Base-by-base conservation (phyloP, 2,113 vertebrate genomes). In the Hassar affinis region DNA sequence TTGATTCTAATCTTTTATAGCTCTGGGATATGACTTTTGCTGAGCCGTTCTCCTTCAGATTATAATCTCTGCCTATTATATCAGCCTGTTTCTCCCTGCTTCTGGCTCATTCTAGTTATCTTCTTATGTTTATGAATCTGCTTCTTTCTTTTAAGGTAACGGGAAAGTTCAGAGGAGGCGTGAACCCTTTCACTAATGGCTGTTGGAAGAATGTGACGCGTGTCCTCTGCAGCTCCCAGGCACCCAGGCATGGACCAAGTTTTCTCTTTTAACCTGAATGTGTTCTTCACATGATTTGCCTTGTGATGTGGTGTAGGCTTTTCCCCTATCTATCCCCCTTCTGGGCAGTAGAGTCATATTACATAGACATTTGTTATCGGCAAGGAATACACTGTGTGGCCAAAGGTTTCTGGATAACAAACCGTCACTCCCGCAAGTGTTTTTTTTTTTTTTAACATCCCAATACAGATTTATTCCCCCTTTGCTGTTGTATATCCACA, bases 101-200 rank as follows among this genome's bases (percentile, higher is more conserved):
- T 77, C 69, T 33, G 56, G 18, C 11, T 30, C 30, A 59, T 80
- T 75, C 15, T 62, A 75, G 7, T 22, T 80, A 38, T 47, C 7
- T 17, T 38, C 1, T 30, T 64, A 76, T 68, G 12, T 54, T 56
- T 79, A 7, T 51, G 35, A 25, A 64, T 57, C 6, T 3, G 33
- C 25, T 75, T 54, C 27, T 10, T 84, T 10, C 75, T 4, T 76
- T 79, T 27, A 85, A 99, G 98, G 98, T 99, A 78, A 99, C 98
- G 0, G 98, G 98, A 83, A 99, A 99, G 91, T 99, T 99, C 91
- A 92, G 97, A 0, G 98, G 97, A 25, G 98, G 98, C 0, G 97
- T 99, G 30, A 99, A 99, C 86, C 98, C 98, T 20, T 99, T 99
- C 91, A 99, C 97, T 80, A 97, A 98, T 0, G 97, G 98, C 88